Evolutionary conservation across 2,113 vertebrate species (phyloP).

Genomic region (Dicerorhinus sumatrensis): DNA sequence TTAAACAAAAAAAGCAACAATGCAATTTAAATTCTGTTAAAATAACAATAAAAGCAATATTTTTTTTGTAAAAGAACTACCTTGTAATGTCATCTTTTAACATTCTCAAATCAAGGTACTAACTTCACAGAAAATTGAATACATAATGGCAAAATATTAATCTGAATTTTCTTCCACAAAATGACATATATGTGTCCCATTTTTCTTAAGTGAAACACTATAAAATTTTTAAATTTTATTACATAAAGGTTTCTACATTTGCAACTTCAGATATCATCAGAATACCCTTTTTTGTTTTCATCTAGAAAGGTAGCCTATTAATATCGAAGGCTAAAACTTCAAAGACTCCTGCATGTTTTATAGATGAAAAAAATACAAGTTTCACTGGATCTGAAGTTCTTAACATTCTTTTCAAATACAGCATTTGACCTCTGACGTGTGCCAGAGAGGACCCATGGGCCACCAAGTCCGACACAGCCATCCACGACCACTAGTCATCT

Average conservation of each 20-base stretch:
- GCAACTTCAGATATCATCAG: neutral
- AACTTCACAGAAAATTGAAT: conserved; percentile 16
- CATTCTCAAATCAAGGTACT: neutral
- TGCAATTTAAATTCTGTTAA: neutral
- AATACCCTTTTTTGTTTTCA: neutral
- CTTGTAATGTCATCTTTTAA: neutral
- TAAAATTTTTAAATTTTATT: neutral
- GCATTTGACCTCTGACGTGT: neutral
- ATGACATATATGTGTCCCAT: neutral
- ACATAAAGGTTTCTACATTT: neutral
- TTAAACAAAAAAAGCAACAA: neutral
- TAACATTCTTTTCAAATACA: neutral
- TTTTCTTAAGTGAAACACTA: neutral
- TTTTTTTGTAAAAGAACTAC: neutral
- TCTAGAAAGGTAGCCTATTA: neutral
- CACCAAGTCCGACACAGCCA: neutral
- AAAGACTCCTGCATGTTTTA: neutral
- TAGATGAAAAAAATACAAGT: neutral
- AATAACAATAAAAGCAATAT: conserved; percentile 1
- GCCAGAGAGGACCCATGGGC: neutral
- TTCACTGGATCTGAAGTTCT: neutral
- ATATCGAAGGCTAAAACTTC: neutral
- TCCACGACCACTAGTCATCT: neutral
- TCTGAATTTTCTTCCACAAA: conserved; percentile 6
- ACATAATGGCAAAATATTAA: neutral